Percentiles rank a stretch among this genome's conserved stretches.
phyloP scores from a whole-genome alignment of 2,797 vertebrate genomes.

The Chloroceryle amazona region DNA sequence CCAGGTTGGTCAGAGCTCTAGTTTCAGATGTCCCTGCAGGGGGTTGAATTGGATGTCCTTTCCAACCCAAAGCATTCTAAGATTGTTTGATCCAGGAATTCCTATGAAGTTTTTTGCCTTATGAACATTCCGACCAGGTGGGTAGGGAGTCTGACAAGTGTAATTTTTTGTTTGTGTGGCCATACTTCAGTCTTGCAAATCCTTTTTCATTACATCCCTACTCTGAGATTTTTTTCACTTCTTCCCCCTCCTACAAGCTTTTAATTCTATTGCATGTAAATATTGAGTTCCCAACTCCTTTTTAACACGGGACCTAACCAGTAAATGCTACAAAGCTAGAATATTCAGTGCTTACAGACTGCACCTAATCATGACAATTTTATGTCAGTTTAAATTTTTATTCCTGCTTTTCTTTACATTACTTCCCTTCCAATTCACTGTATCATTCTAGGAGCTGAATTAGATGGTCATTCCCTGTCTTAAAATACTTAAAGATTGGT shows the following conservation, averaged over 20 bases:
- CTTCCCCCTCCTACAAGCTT: not conserved
- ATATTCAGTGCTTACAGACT: not conserved
- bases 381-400: not conserved
- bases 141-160: not conserved
- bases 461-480: not conserved
- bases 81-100: not conserved
- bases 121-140: not conserved
- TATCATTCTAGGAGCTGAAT: not conserved
- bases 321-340: not conserved
- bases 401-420: not conserved
- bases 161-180: not conserved
- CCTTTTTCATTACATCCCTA: not conserved
- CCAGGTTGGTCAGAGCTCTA: not conserved
- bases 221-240: not conserved
- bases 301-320: not conserved
- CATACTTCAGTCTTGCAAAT: not conserved
- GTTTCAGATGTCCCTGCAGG: not conserved
- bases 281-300: not conserved
- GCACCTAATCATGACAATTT: not conserved
- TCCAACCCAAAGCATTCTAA: not conserved
- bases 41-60: not conserved
- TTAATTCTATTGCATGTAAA: not conserved
- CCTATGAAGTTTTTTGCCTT: not conserved
- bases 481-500: not conserved
- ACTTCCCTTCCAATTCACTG: not conserved